These are phyloP conservation scores for Herminia tarsipennalis DNA, from an alignment of 2,888 invertebrate species.

Conservation along the genomic window DNA sequence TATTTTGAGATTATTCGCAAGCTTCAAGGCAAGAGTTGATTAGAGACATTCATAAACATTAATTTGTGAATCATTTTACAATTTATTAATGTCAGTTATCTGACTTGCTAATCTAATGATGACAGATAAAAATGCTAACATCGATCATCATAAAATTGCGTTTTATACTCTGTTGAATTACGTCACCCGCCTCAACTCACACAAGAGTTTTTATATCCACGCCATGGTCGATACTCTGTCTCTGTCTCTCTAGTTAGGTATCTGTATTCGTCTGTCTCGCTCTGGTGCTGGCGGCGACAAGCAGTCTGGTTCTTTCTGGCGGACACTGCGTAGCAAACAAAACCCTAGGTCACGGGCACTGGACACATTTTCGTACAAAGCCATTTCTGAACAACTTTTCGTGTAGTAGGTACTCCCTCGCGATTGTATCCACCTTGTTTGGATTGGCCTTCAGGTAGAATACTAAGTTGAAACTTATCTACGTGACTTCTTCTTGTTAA, in stretches of 20 bases:
- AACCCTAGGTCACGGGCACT: constrained; percentile 79
- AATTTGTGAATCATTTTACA: constrained; percentile 9
- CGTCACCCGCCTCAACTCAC: constrained; percentile 63
- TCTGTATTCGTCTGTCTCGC: constrained; percentile 61
- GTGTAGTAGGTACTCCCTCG: constrained; percentile 42
- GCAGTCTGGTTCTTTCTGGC: constrained; percentile 80
- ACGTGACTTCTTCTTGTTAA: constrained; percentile 14
- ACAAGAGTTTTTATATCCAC: constrained; percentile 69
- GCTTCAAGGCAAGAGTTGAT: constrained; percentile 10
- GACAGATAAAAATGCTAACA: constrained; percentile 44
- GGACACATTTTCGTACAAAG: constrained; percentile 72
- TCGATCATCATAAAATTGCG: constrained; percentile 64
- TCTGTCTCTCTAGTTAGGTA: constrained; percentile 60
- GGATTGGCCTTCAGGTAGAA: constrained; percentile 51
- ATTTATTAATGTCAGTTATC: constrained; percentile 16
- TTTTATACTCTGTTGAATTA: constrained; percentile 62
- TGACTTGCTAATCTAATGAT: constrained; percentile 30
- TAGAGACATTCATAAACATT: constrained; percentile 2
- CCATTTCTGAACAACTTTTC: constrained; percentile 48
- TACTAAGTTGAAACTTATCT: constrained; percentile 37
- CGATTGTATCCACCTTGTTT: constrained; percentile 48
- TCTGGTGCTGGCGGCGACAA: constrained; percentile 79
- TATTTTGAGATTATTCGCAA: neutral
- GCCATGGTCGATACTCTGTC: constrained; percentile 59
- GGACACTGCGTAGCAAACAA: constrained; percentile 73